Conservation (phyloP, 1,140 invertebrate genomes). For the Orussus abietinus region DNA sequence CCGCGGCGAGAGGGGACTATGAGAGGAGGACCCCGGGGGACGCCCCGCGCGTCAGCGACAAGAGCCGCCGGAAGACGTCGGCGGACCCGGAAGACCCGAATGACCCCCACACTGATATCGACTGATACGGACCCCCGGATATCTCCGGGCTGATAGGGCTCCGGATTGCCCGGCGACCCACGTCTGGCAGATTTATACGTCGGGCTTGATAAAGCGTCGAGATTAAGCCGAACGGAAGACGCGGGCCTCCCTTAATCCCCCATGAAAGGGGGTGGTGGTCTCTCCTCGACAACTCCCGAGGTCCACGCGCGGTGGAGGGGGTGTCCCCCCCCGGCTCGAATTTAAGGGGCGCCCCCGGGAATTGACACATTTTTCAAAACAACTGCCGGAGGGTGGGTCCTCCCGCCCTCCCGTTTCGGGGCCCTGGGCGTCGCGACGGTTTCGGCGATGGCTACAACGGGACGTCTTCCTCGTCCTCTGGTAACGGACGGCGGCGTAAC, state of each 20-base stretch:
- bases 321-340: background rate
- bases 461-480: background rate
- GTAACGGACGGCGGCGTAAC: conserved; percentile 35
- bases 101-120: too few species aligned
- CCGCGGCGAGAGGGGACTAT: conserved; percentile 21
- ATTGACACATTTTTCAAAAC: conserved; percentile 19
- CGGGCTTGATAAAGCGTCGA: conserved; percentile 40
- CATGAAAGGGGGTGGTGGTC: conserved; percentile 10
- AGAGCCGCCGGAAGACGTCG: too few species aligned
- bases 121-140: conserved; percentile 2
- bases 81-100: too few species aligned
- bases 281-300: conserved; percentile 5
- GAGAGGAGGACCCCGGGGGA: too few species aligned
- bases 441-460: background rate
- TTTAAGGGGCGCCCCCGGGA: conserved; percentile 7
- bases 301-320: conserved; percentile 5
- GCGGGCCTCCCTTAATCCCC: background rate
- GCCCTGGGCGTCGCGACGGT: too few species aligned
- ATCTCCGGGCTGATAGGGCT: background rate
- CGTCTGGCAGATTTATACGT: conserved; percentile 39
- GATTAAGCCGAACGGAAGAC: conserved; percentile 40
- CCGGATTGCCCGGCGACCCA: conserved; percentile 23
- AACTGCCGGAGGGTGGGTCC: conserved; percentile 16
- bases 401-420: conserved; percentile 4
- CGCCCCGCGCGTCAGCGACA: too few species aligned